phyloP scores from a whole-genome alignment of 2,113 vertebrate species.

The Phoxinus phoxinus region DNA sequence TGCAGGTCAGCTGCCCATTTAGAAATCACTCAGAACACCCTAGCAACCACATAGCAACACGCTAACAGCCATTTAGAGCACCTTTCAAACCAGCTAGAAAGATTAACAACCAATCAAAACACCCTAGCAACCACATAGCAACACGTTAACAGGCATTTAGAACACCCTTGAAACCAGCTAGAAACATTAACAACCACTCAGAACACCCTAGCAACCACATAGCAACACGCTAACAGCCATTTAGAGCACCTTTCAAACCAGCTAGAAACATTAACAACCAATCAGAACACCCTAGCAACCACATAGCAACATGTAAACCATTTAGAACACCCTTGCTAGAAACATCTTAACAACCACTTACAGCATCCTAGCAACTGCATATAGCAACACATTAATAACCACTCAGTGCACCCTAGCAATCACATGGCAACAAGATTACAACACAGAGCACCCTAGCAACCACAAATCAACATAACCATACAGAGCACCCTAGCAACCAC shows the following conservation, averaged over 20 bases:
- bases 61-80: not conserved
- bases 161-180: too few species aligned
- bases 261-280: not conserved
- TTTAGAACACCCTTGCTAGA: too few species aligned
- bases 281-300: not conserved
- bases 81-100: not conserved
- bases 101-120: not conserved
- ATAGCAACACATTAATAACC: not conserved
- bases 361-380: not conserved
- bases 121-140: not conserved
- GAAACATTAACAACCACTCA: too few species aligned
- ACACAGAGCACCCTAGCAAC: not conserved
- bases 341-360: not conserved
- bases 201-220: not conserved
- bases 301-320: not conserved
- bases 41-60: not conserved
- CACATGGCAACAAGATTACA: too few species aligned
- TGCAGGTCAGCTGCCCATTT: not conserved
- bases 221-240: not conserved
- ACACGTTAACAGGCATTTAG: not conserved
- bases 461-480: not conserved
- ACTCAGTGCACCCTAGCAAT: not conserved
- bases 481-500: not conserved
- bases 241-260: not conserved
- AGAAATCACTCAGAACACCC: not conserved